Percentiles rank a stretch among this genome's conserved stretches.
phyloP scores from a whole-genome alignment of 2,797 vertebrate genomes.

The Limosa lapponica region DNA sequence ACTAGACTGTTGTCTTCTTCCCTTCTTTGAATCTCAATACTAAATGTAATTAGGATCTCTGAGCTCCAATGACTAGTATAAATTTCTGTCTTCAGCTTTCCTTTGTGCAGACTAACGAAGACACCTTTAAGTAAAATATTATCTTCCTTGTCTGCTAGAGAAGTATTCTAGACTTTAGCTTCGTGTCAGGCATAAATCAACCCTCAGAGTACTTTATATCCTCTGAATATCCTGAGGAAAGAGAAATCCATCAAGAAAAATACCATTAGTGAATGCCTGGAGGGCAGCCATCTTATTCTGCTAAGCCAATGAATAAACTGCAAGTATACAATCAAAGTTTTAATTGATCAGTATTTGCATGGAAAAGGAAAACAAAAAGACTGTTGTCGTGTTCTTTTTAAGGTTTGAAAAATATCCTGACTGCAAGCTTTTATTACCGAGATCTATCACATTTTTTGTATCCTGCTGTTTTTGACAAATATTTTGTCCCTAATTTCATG shows the following conservation, averaged over 20 bases:
- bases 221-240: constrained; percentile 82
- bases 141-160: constrained; percentile 63
- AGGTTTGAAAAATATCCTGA: constrained; percentile 43
- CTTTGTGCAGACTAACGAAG: constrained; percentile 62
- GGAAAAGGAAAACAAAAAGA: constrained; percentile 60
- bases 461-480: constrained; percentile 10
- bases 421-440: constrained; percentile 55
- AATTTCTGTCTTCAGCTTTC: constrained; percentile 42
- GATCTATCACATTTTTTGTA: constrained; percentile 61
- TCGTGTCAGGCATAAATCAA: constrained; percentile 85
- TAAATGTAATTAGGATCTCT: constrained; percentile 55
- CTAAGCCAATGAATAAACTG: constrained; percentile 76
- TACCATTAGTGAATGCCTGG: constrained; percentile 81
- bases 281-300: constrained; percentile 83
- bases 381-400: constrained; percentile 80
- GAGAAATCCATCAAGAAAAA: constrained; percentile 86
- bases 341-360: constrained; percentile 71
- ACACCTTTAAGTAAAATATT: constrained; percentile 60
- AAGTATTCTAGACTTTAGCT: constrained; percentile 75
- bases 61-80: constrained; percentile 18
- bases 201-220: constrained; percentile 76
- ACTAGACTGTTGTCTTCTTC: background rate
- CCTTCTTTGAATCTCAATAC: constrained; percentile 41
- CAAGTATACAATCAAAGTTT: constrained; percentile 75
- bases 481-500: constrained; percentile 2